Percentiles rank a stretch among this genome's conserved stretches.
Evolutionary conservation across 92 coral and sea anemone species (phyloP).

Genomic region (Galaxea fascicularis): DNA sequence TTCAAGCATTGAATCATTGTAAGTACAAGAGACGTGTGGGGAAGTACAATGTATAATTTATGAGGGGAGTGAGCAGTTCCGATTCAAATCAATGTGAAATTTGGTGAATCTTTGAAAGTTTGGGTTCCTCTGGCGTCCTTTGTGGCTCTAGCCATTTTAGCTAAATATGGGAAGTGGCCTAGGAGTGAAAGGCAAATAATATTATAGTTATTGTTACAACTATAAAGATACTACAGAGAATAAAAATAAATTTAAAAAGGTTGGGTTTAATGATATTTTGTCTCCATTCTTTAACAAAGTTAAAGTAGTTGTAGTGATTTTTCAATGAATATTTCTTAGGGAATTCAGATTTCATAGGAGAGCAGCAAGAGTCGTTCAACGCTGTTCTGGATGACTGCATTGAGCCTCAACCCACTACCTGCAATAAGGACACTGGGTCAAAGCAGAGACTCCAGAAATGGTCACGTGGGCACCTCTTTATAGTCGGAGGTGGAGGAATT

Average conservation of each 20-base stretch:
- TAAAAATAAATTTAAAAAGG: too few relatives aligned
- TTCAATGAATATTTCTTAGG: slow-evolving; percentile 1
- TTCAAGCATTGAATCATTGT: not conserved
- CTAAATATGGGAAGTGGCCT: not conserved
- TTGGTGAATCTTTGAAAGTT: too few relatives aligned
- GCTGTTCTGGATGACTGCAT: slow-evolving; percentile 46
- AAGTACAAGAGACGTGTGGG: not conserved
- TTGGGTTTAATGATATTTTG: too few relatives aligned
- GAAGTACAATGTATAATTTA: not conserved
- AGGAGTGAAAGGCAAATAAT: not conserved
- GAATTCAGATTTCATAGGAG: slow-evolving; percentile 46
- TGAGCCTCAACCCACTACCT: slow-evolving; percentile 56
- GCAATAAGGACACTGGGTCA: slow-evolving; percentile 60
- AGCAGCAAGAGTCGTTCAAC: slow-evolving; percentile 15
- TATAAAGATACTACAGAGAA: too few relatives aligned
- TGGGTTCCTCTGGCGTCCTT: too few relatives aligned
- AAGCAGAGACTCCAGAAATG: slow-evolving; percentile 60
- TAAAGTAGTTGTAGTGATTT: not conserved
- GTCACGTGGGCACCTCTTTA: slow-evolving; percentile 64
- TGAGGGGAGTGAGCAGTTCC: not conserved
- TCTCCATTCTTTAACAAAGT: too few relatives aligned
- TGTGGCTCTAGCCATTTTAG: not conserved
- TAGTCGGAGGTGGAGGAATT: slow-evolving; percentile 61
- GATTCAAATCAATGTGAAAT: not conserved
- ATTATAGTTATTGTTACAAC: too few relatives aligned